Evolutionary conservation across 2,888 invertebrate species (phyloP).

Genomic region (Diaprepes abbreviatus): DNA sequence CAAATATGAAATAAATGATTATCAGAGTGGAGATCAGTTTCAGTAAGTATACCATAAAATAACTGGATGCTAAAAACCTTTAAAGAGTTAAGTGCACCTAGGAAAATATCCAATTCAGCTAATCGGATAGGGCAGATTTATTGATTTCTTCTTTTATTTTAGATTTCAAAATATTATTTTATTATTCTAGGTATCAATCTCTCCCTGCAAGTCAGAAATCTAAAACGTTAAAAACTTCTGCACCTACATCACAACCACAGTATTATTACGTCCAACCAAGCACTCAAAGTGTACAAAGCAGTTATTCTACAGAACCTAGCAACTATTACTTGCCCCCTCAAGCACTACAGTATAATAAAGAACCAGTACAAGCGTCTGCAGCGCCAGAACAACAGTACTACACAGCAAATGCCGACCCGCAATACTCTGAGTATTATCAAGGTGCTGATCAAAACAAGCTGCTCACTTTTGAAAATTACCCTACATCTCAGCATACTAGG

Average conservation of each 20-base stretch:
- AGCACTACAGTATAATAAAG: constrained; percentile 4
- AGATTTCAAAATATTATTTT: too few species aligned
- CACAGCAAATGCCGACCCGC: constrained; percentile 1
- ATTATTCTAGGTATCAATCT: constrained; percentile 23
- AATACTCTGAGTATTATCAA: neutral
- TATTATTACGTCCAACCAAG: constrained; percentile 34
- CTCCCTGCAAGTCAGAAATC: neutral
- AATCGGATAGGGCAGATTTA: too few species aligned
- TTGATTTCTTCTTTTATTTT: too few species aligned
- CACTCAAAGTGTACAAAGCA: constrained; percentile 6
- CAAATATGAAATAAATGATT: constrained; percentile 23
- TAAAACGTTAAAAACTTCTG: neutral
- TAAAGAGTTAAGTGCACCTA: too few species aligned
- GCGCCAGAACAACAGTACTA: neutral
- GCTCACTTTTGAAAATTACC: constrained; percentile 72
- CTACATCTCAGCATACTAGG: constrained; percentile 72
- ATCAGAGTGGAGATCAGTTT: constrained; percentile 12
- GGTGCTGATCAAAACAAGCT: constrained; percentile 53
- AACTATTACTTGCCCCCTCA: constrained; percentile 22
- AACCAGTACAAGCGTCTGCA: neutral
- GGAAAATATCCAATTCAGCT: too few species aligned
- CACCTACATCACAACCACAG: constrained; percentile 16
- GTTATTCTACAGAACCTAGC: constrained; percentile 6
- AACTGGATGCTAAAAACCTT: too few species aligned
- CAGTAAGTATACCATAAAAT: constrained; percentile 29